Evolutionary conservation across 2,888 invertebrate species (phyloP).

Genomic region (Leptinotarsa haldemani): DNA sequence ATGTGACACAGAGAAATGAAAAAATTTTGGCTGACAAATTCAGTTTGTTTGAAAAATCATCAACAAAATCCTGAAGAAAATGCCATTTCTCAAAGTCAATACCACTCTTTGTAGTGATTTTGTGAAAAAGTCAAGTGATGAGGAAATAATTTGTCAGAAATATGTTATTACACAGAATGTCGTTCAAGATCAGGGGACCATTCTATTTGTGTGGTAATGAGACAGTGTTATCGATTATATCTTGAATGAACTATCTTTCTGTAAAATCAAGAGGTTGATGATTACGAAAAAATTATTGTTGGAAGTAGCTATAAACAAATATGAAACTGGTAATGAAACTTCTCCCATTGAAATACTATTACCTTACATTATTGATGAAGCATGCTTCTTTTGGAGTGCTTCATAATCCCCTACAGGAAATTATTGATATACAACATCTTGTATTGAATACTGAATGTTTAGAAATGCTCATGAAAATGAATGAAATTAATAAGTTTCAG

Average conservation of each 20-base stretch:
- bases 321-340: too few relatives aligned
- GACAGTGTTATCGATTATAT: background rate
- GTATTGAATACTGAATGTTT: constrained; percentile 14
- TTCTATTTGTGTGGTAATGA: background rate
- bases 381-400: background rate
- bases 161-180: constrained; percentile 21
- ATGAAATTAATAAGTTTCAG: background rate
- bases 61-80: background rate
- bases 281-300: background rate
- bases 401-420: background rate
- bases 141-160: background rate
- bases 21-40: background rate
- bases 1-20: too few relatives aligned
- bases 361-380: background rate
- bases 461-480: background rate
- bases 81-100: background rate
- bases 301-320: background rate
- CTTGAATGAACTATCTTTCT: background rate
- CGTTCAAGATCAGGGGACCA: constrained; percentile 22
- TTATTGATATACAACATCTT: background rate
- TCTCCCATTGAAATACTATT: constrained; percentile 3
- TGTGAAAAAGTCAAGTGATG: too few relatives aligned
- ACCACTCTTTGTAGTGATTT: too few relatives aligned
- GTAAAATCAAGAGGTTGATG: background rate
- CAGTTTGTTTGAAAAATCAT: too few relatives aligned